Evolutionary conservation across 2,797 vertebrate species (phyloP).

Genomic region (Urophycis tenuis): DNA sequence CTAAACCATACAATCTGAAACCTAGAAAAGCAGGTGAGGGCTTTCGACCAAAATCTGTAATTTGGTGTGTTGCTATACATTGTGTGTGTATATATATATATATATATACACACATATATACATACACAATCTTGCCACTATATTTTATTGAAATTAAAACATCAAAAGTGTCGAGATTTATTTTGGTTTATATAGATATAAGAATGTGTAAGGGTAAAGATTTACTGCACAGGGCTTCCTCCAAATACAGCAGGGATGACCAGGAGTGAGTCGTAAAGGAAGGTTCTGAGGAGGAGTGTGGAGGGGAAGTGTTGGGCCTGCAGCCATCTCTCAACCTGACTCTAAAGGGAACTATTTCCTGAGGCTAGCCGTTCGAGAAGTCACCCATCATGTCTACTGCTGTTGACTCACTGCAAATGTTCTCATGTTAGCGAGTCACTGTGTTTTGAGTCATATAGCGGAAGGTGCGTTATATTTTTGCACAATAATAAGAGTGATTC

Average conservation of each 20-base stretch:
- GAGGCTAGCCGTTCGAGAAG: conserved; percentile 8
- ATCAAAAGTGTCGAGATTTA: not conserved
- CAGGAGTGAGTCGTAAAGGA: conserved; percentile 24
- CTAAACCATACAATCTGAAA: not conserved
- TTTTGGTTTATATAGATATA: not conserved
- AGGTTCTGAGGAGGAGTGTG: conserved; percentile 49
- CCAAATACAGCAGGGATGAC: not conserved
- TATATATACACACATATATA: no score
- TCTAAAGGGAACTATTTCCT: conserved; percentile 20
- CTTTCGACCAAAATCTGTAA: not conserved
- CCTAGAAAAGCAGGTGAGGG: not conserved
- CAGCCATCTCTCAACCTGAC: conserved; percentile 35
- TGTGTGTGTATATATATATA: not conserved
- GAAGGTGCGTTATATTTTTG: not conserved
- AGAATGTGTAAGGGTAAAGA: not conserved
- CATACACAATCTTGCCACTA: not conserved
- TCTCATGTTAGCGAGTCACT: not conserved
- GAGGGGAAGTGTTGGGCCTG: conserved; percentile 35
- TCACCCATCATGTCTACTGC: not conserved
- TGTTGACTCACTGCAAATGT: not conserved
- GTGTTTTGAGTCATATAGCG: not conserved
- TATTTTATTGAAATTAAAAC: not conserved
- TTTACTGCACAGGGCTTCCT: not conserved
- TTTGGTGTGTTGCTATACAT: not conserved
- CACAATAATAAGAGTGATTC: not conserved